Evolutionary conservation across 1,140 invertebrate genomes (phyloP).

Genomic region (Caenorhabditis inopinata): DNA sequence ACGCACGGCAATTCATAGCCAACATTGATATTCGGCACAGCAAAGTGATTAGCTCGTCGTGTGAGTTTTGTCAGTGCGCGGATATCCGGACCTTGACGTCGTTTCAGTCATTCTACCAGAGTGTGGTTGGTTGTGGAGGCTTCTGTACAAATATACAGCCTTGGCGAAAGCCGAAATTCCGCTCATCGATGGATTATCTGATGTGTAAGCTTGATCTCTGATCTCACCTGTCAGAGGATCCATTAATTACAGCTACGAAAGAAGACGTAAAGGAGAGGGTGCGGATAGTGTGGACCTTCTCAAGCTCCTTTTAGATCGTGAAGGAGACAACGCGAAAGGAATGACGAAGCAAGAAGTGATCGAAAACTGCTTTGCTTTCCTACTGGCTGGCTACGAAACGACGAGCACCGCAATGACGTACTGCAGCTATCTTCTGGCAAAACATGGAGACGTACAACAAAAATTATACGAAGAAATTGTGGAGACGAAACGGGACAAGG

Average conservation of each 20-base stretch:
- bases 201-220: conserved; percentile 28
- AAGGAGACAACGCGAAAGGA: conserved; percentile 23
- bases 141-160: neutral
- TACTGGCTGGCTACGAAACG: conserved; percentile 69
- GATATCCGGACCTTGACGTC: neutral
- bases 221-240: neutral
- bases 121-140: neutral
- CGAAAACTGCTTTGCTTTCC: conserved; percentile 65
- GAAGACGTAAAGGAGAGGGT: conserved; percentile 2
- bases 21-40: conserved; percentile 3
- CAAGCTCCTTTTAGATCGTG: conserved; percentile 33
- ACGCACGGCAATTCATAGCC: neutral
- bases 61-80: neutral
- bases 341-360: conserved; percentile 37
- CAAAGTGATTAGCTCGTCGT: neutral
- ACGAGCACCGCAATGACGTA: conserved; percentile 67
- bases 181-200: neutral
- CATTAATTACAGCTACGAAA: neutral
- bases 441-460: conserved; percentile 68
- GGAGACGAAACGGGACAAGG: conserved; percentile 23
- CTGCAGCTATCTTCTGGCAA: conserved; percentile 66
- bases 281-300: neutral
- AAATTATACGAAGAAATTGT: conserved; percentile 66
- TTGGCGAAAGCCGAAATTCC: conserved; percentile 11
- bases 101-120: conserved; percentile 34